Evolutionary conservation across 2,113 vertebrate species (phyloP).

Genomic region (Notechis scutatus): DNA sequence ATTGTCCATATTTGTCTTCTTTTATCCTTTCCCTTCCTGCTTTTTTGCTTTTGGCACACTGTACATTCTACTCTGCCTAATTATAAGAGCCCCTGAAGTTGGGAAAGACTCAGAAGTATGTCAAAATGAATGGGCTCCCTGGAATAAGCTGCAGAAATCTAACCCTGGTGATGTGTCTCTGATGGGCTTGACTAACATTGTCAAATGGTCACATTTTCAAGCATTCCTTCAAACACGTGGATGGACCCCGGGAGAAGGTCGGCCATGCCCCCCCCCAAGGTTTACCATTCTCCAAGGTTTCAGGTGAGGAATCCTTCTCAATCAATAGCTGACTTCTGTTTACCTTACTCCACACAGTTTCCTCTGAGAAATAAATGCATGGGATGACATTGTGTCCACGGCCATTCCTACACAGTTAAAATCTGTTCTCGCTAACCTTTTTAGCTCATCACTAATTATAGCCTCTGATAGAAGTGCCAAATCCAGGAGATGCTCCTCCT

Average conservation of each 20-base stretch:
- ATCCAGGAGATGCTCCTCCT: constrained; percentile 17
- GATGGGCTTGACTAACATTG: not conserved
- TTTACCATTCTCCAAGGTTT: not conserved
- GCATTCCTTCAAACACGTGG: not conserved
- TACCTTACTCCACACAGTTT: not conserved
- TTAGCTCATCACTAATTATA: constrained; percentile 22
- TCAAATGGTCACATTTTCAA: not conserved
- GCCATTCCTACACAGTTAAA: not conserved
- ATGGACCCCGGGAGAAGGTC: too few relatives aligned
- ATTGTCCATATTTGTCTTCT: not conserved
- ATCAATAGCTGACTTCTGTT: not conserved
- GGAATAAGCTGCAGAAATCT: not conserved
- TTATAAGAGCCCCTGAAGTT: not conserved
- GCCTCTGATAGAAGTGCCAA: not conserved
- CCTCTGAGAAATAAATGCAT: not conserved
- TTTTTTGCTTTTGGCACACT: not conserved
- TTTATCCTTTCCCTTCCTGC: not conserved
- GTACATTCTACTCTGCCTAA: too few relatives aligned
- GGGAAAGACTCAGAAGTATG: not conserved
- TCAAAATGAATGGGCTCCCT: not conserved
- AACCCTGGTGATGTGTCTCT: not conserved
- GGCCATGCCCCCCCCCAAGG: too few relatives aligned
- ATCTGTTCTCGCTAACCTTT: not conserved
- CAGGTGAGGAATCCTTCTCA: not conserved
- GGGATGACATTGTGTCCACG: not conserved